phyloP scores from a whole-genome alignment of 1,140 invertebrate species.

The Leptopilina boulardi region DNA sequence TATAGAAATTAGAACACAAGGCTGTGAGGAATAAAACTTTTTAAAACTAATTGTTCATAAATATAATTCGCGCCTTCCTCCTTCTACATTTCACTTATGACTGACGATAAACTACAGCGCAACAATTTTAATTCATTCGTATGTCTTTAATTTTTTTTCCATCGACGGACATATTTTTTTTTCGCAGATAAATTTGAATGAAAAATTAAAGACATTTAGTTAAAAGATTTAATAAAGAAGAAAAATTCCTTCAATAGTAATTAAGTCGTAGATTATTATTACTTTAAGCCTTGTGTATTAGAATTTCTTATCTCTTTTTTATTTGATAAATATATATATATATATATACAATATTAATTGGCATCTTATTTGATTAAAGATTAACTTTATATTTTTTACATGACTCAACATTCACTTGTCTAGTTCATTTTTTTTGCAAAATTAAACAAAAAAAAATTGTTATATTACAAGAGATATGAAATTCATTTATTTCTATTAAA shows the following conservation, averaged over 20 bases:
- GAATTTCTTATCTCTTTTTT: conserved; percentile 50
- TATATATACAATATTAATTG: too few species aligned
- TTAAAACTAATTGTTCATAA: conserved; percentile 2
- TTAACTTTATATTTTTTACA: neutral
- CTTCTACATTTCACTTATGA: neutral
- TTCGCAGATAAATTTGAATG: neutral
- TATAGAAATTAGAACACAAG: neutral
- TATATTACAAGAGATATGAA: too few species aligned
- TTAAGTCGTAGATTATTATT: conserved; percentile 19
- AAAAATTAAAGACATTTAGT: neutral
- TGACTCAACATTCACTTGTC: neutral
- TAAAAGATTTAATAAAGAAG: neutral
- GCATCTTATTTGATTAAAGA: conserved; percentile 21
- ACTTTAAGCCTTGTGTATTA: conserved; percentile 51
- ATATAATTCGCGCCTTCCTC: neutral
- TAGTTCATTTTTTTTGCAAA: conserved; percentile 1
- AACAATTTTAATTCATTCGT: conserved; percentile 5
- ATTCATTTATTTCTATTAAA: too few species aligned
- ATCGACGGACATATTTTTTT: neutral
- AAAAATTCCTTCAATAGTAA: neutral
- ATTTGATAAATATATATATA: conserved; percentile 28
- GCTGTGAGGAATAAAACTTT: neutral
- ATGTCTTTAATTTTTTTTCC: neutral
- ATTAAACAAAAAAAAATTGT: neutral
- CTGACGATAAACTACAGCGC: neutral